These are phyloP conservation scores for Hirundichthys speculiger DNA, from an alignment of 2,113 vertebrate genomes.

Conservation along the genomic window DNA sequence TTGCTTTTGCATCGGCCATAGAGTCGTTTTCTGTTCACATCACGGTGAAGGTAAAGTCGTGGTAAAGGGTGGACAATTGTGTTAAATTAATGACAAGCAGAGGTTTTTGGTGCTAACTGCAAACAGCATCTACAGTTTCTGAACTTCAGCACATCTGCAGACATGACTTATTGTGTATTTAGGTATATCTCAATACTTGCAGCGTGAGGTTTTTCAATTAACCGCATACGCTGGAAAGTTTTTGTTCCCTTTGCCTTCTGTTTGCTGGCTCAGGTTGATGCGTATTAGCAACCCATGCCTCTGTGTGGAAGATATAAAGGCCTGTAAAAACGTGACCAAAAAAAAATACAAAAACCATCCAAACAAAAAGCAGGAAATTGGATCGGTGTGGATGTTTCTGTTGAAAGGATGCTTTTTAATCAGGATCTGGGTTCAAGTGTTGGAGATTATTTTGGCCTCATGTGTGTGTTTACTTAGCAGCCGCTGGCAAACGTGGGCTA, in stretches of 20 bases:
- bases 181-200: too few species aligned
- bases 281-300: slow-evolving; percentile 60
- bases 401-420: slow-evolving; percentile 52
- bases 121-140: too few species aligned
- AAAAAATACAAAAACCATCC: slow-evolving; percentile 8
- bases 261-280: slow-evolving; percentile 34
- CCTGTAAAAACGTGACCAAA: neutral
- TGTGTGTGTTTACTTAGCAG: slow-evolving; percentile 23
- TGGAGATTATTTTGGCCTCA: slow-evolving; percentile 16
- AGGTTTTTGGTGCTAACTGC: too few species aligned
- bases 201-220: slow-evolving; percentile 14
- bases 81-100: too few species aligned
- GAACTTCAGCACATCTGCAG: too few species aligned
- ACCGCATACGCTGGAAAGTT: slow-evolving; percentile 15
- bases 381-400: slow-evolving; percentile 32
- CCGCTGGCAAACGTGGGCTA: slow-evolving; percentile 21
- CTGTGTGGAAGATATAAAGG: slow-evolving; percentile 44
- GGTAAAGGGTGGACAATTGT: too few species aligned
- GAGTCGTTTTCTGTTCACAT: too few species aligned
- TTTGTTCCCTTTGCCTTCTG: slow-evolving; percentile 30
- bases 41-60: too few species aligned
- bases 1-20: too few species aligned
- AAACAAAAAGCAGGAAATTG: slow-evolving; percentile 49
- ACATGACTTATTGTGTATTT: too few species aligned
- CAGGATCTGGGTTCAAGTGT: slow-evolving; percentile 42